Evolutionary conservation across 2,888 invertebrate species (phyloP).

Genomic region (Limnephilus lunatus): DNA sequence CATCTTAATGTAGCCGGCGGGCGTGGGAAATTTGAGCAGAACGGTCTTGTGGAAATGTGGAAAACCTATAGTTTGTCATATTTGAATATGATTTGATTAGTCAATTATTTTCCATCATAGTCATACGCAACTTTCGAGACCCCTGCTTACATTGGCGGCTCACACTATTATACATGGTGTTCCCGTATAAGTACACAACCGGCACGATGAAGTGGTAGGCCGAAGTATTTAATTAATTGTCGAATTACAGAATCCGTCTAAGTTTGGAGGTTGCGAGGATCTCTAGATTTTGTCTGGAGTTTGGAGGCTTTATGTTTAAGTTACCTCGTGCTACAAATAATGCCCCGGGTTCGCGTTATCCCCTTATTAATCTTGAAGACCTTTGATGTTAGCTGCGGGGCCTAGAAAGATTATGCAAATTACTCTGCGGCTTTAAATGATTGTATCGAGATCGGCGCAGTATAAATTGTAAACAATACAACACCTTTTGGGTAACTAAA

Average conservation of each 20-base stretch:
- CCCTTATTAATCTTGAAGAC: conserved; percentile 26
- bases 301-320: conserved; percentile 27
- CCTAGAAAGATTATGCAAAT: conserved; percentile 18
- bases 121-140: too few relatives aligned
- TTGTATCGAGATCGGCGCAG: background rate
- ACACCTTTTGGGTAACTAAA: background rate
- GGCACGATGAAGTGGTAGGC: conserved; percentile 12
- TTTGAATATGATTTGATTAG: too few relatives aligned
- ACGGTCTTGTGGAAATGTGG: too few relatives aligned
- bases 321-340: conserved; percentile 17
- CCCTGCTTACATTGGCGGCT: too few relatives aligned
- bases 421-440: background rate
- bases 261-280: background rate
- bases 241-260: conserved; percentile 17
- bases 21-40: too few relatives aligned
- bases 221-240: conserved; percentile 42
- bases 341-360: background rate
- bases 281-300: conserved; percentile 39
- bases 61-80: too few relatives aligned
- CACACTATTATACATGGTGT: background rate
- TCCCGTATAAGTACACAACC: background rate
- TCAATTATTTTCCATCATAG: too few relatives aligned
- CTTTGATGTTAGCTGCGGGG: background rate
- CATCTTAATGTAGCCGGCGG: too few relatives aligned
- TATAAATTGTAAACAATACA: background rate